Base-by-base conservation (phyloP, 2,888 invertebrate genomes). In the Caenorhabditis afra region DNA sequence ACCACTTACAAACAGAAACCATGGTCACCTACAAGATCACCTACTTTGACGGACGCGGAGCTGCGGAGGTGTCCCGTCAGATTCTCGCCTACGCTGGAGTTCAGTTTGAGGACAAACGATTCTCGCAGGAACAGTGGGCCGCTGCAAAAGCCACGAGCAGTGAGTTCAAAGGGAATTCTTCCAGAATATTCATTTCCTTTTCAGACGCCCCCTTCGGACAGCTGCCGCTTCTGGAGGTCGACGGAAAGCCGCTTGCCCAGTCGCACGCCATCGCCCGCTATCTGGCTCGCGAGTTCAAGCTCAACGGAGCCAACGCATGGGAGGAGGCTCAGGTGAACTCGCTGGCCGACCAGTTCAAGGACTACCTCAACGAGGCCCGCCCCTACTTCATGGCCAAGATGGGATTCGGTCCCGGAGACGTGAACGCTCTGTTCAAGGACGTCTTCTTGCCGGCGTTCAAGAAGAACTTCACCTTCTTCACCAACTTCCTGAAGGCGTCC, bases 341-440 rank as follows among this genome's bases (percentile, higher is more conserved):
- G 4, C 29, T 81, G 11, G 81, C 84, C 29, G 87, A 87, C 67
- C 81, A 85, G 55, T 78, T 70, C 52, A 82, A 85, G 73, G 84
- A 85, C 71, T 82, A 81, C 57, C 41, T 57, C n/a, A 73, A 11
- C 58, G 84, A 83, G 47, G 53, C 76, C 23, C 58, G 67, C 4
- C 65, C 81, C 10, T 84, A 74, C 59, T 64, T 82, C 52, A 57
- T 64, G 11, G 81, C 76, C n/a, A 44, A 55, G 22, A 74, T 76
- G 61, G 85, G 85, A 50, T 77, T 82, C 67, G 78, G 41, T 1
- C 68, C 79, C 41, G 84, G 83, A 66, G 85, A 85, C 41, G 57
- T 70, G 29, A 77, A 58, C 23, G 58, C 71, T 49, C 66, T 76
- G n/a, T 53, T 29, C 57, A 66, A 77, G 53, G 71, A 75, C 20